Evolutionary conservation across 1,140 invertebrate genomes (phyloP).

Genomic region (Lasaia peninsularis): DNA sequence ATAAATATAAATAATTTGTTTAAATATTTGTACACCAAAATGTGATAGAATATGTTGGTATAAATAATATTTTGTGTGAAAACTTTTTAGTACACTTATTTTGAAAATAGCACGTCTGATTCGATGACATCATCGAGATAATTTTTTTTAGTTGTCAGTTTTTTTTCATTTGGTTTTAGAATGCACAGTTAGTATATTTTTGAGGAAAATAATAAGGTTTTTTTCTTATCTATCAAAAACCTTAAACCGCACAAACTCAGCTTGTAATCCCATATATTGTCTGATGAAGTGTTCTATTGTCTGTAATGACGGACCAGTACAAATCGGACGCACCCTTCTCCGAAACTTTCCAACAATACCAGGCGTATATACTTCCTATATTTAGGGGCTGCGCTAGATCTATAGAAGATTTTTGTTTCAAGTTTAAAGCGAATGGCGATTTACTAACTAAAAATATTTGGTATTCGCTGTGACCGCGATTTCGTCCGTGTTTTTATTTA

Average conservation of each 20-base stretch:
- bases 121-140: too few species aligned
- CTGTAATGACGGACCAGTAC: constrained; percentile 22
- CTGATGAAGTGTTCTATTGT: constrained; percentile 28
- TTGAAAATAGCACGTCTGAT: too few species aligned
- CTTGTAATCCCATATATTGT: constrained; percentile 24
- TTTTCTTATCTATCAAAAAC: neutral
- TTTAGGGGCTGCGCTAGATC: constrained; percentile 33
- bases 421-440: constrained; percentile 19
- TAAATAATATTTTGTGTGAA: too few species aligned
- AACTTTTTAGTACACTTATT: too few species aligned
- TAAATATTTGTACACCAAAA: too few species aligned
- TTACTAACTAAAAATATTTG: neutral
- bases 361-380: constrained; percentile 40
- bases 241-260: neutral
- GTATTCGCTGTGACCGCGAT: too few species aligned
- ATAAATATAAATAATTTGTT: too few species aligned
- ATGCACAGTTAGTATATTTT: too few species aligned
- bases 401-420: constrained; percentile 8
- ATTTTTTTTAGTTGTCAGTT: too few species aligned
- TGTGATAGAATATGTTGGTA: too few species aligned
- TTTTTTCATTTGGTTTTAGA: too few species aligned
- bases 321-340: constrained; percentile 45
- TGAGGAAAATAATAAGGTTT: neutral
- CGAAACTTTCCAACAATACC: constrained; percentile 62
- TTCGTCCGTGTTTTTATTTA: too few species aligned